phyloP scores from a whole-genome alignment of 2,113 vertebrate genomes.

The Brachyhypopomus occidentalis region DNA sequence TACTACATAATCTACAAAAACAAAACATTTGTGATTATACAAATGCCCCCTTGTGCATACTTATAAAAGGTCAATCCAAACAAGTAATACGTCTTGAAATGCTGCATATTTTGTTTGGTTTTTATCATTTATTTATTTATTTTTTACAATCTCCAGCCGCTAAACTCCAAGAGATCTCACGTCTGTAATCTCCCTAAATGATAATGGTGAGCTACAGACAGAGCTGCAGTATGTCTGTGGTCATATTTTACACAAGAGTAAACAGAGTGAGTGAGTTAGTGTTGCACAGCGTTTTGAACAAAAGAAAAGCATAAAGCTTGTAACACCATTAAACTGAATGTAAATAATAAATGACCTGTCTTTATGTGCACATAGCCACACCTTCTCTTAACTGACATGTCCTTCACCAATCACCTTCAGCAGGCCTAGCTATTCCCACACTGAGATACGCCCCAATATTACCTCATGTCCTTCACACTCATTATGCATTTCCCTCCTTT shows the following conservation, averaged over 20 bases:
- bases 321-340: background rate
- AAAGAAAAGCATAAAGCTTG: background rate
- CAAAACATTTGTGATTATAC: background rate
- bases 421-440: background rate
- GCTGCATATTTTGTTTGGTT: no score
- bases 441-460: background rate
- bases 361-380: background rate
- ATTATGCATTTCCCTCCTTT: slow-evolving; percentile 50
- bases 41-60: background rate
- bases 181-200: no score
- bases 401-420: slow-evolving; percentile 20
- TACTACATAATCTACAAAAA: background rate
- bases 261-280: background rate
- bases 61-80: background rate
- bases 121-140: no score
- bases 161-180: no score
- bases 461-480: slow-evolving; percentile 11
- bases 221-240: no score
- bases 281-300: background rate
- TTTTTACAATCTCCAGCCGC: no score
- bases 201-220: no score
- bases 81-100: background rate
- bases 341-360: background rate
- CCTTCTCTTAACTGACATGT: background rate
- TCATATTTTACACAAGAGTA: no score